Evolutionary conservation across 64 coral and sea anemone genomes (phyloP), one percentile per base, ranked within the genome.

Genomic region (Porites lutea): DNA sequence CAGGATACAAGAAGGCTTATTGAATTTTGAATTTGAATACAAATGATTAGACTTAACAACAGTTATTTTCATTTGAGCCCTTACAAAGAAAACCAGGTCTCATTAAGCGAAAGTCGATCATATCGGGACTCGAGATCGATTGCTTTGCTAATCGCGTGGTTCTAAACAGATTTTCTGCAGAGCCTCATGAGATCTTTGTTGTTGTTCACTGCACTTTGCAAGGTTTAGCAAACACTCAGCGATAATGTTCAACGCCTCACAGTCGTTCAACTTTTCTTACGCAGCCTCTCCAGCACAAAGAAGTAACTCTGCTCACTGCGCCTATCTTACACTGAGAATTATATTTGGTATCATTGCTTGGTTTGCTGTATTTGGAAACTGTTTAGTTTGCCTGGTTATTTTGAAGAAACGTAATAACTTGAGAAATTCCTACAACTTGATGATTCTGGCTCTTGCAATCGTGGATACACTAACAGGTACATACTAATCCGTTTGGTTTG

Each of bases 361-460:
- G 0, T 67, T 87, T 15, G 45, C 83, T 14, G 47, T 87, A 8
- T 53, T 87, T 71, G 83, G 83, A 8, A 87, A 87, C 43, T 13
- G 67, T 13, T 37, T 87, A 27, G 83, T 87, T 6, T 67, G 67
- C 4, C 19, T 18, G 5, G 83, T 87, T 13, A 67, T 87, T 37
- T 20, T 87, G 6, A 70, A 70, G n/a, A 52, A 55, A 51, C 67
- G 66, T 9, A 87, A 8, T 10, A 23, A 67, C 51, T 15, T 46
- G 46, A 51, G 65, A 5, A 67, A 87, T 55, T 67, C 83, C 8
- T 87, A 67, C 15, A 71, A 67, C 13, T 67, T 72, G 83, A 27
- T 87, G 22, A 87, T 87, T 52, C 51, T 87, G 7, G 15, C 48
- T 13, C 83, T 87, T 50, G 83, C 66, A 43, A 48, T 83, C 11